Conservation (phyloP, 1,140 invertebrate species). For the Lepidurus apus region DNA sequence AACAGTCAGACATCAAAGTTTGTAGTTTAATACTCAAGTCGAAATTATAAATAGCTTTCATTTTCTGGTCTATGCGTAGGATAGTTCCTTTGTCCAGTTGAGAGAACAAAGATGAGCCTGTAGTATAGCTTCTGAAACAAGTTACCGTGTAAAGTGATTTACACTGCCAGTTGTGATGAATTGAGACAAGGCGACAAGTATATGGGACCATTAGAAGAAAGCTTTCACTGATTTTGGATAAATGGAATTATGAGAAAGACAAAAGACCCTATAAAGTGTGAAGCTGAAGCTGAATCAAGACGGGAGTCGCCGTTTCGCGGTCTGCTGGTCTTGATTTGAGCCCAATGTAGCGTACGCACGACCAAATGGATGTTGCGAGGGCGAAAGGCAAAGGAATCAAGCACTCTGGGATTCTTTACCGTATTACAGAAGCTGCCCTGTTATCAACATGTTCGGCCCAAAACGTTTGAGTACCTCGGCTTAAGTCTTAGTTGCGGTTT, state of each 20-base stretch:
- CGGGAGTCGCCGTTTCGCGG: constrained; percentile 19
- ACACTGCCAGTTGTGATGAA: neutral
- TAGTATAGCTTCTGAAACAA: neutral
- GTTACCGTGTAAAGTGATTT: neutral
- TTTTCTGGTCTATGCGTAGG: too few relatives aligned
- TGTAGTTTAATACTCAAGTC: too few relatives aligned
- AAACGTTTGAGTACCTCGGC: neutral
- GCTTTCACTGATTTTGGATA: neutral
- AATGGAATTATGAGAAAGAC: constrained; percentile 4
- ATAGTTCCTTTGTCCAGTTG: too few relatives aligned
- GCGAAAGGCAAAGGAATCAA: neutral
- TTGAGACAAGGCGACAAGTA: constrained; percentile 4
- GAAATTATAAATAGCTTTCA: too few relatives aligned
- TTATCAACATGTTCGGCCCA: neutral
- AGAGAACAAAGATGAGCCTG: too few relatives aligned
- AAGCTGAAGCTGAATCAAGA: constrained; percentile 1
- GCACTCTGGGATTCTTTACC: neutral
- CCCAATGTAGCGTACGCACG: constrained; percentile 1
- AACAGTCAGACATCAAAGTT: too few relatives aligned
- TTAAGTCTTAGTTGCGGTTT: neutral
- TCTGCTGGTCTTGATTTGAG: constrained; percentile 8
- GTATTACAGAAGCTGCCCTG: neutral
- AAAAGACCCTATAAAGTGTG: constrained; percentile 19
- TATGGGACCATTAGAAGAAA: neutral
- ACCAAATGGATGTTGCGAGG: neutral